Conservation (phyloP, 2,113 vertebrate genomes). For the Corythoichthys intestinalis region DNA sequence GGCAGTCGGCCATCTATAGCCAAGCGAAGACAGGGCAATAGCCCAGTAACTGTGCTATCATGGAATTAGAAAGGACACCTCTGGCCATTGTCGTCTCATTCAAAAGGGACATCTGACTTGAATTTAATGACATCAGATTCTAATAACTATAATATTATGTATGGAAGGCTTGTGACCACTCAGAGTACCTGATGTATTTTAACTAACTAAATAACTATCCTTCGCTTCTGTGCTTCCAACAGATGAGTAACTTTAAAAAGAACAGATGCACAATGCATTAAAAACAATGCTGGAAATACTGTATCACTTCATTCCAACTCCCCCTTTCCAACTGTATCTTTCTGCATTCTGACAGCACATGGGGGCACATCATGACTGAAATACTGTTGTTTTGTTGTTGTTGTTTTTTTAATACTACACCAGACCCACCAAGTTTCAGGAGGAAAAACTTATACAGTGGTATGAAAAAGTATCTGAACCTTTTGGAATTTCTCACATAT, state of each 20-base stretch:
- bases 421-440: too few species aligned
- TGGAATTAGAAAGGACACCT: slow-evolving; percentile 22
- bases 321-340: neutral
- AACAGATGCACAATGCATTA: too few species aligned
- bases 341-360: neutral
- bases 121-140: slow-evolving; percentile 22
- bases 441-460: too few species aligned
- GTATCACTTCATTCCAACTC: neutral
- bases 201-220: neutral
- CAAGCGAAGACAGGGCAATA: slow-evolving; percentile 30
- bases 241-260: neutral
- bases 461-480: too few species aligned
- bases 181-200: neutral
- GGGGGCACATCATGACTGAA: too few species aligned
- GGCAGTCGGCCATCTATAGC: slow-evolving; percentile 30
- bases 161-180: slow-evolving; percentile 8
- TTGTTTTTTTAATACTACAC: too few species aligned
- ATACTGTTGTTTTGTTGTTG: too few species aligned
- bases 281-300: too few species aligned
- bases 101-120: slow-evolving; percentile 12
- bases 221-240: neutral
- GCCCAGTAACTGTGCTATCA: slow-evolving; percentile 21
- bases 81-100: slow-evolving; percentile 11
- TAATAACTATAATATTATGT: slow-evolving; percentile 19
- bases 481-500: too few species aligned